Conservation (phyloP, 1,140 invertebrate species). For the Coenobita brevimanus region DNA sequence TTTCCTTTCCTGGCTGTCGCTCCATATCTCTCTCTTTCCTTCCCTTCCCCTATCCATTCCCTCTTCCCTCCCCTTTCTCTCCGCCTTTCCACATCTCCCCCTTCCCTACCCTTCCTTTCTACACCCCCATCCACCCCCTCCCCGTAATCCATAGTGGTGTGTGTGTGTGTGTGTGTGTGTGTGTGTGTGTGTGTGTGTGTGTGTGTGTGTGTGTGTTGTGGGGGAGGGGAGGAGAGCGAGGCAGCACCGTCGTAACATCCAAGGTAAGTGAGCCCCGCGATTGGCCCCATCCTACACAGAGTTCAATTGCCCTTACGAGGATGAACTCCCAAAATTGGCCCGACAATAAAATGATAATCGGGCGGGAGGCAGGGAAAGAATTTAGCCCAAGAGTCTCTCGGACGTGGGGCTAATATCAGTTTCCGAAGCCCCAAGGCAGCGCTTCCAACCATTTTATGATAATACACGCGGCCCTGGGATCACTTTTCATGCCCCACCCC, state of each 20-base stretch:
- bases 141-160: too few species aligned
- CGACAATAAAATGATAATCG: slow-evolving; percentile 62
- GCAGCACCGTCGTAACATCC: not conserved
- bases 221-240: too few species aligned
- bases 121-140: not conserved
- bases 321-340: slow-evolving; percentile 54
- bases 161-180: not conserved
- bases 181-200: too few species aligned
- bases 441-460: slow-evolving; percentile 63
- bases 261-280: not conserved
- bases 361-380: slow-evolving; percentile 37
- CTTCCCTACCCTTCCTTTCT: not conserved
- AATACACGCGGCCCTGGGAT: slow-evolving; percentile 34
- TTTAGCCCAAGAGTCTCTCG: slow-evolving; percentile 43
- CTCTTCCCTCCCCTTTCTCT: not conserved
- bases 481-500: not conserved
- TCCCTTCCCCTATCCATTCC: too few species aligned
- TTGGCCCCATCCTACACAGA: not conserved
- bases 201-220: not conserved
- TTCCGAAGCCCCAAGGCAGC: slow-evolving; percentile 54
- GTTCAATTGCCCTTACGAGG: slow-evolving; percentile 15
- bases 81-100: not conserved
- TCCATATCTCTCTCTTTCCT: not conserved
- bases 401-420: slow-evolving; percentile 46
- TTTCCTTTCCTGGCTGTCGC: not conserved